Percentiles rank a stretch among this genome's conserved stretches.
Evolutionary conservation across 2,888 invertebrate genomes (phyloP).

Genomic region (Drosophila differens): DNA sequence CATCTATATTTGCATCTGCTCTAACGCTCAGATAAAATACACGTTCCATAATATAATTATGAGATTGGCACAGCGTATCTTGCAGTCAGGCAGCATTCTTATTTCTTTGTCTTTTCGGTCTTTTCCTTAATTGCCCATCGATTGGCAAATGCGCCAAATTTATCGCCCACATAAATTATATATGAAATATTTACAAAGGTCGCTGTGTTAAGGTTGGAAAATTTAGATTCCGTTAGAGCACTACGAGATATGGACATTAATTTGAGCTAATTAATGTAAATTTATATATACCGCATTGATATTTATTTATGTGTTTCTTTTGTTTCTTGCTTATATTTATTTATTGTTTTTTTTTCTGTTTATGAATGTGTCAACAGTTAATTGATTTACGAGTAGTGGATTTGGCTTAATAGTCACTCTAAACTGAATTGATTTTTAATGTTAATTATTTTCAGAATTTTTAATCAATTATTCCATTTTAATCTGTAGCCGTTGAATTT

Average conservation of each 20-base stretch:
- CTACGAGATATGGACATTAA: conserved; percentile 27
- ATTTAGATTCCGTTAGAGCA: conserved; percentile 29
- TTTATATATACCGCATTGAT: conserved; percentile 19
- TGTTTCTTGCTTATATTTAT: conserved; percentile 4
- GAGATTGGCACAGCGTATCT: conserved; percentile 1
- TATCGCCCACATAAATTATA: conserved; percentile 22
- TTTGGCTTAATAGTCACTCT: background rate
- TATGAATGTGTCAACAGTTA: conserved; percentile 11
- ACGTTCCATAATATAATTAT: background rate
- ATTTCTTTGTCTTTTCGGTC: background rate
- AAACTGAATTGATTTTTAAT: background rate
- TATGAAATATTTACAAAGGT: conserved; percentile 10
- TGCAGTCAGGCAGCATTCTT: background rate
- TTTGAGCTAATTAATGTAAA: conserved; percentile 55
- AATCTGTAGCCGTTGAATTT: background rate
- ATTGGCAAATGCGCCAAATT: conserved; percentile 37
- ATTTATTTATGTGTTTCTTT: conserved; percentile 1
- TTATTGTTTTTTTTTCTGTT: background rate
- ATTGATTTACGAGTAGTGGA: conserved; percentile 16
- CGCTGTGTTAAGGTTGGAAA: conserved; percentile 8
- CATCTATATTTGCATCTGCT: background rate
- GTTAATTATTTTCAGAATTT: background rate
- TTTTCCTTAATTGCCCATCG: conserved; percentile 15
- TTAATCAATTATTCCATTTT: background rate
- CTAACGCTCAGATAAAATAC: background rate